Percentiles rank a stretch among this genome's conserved stretches.
phyloP scores from a whole-genome alignment of 2,797 vertebrate genomes.

The Betta splendens region DNA sequence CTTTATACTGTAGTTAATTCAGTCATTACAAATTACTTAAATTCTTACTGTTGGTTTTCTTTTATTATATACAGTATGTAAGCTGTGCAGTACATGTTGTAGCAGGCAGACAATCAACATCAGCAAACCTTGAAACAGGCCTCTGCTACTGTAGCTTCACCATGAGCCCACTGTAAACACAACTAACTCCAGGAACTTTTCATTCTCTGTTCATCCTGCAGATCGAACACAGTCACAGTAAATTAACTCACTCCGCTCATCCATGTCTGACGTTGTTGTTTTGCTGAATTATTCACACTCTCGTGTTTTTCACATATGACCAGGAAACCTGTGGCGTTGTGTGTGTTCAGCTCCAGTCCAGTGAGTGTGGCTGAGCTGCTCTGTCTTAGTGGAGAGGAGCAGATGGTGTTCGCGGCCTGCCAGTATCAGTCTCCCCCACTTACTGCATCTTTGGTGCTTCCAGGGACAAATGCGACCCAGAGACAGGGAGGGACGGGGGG shows the following conservation, averaged over 20 bases:
- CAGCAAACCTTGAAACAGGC: too few species aligned
- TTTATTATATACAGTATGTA: too few species aligned
- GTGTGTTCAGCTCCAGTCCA: slow-evolving; percentile 6
- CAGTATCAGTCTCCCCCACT: slow-evolving; percentile 48
- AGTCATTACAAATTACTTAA: too few species aligned
- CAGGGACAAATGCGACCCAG: slow-evolving; percentile 25
- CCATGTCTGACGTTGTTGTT: background rate
- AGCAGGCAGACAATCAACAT: too few species aligned
- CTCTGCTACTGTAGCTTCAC: too few species aligned
- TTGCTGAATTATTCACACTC: background rate
- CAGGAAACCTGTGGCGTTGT: slow-evolving; percentile 13
- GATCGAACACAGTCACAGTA: background rate
- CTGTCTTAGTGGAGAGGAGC: slow-evolving; percentile 47
- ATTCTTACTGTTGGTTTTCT: too few species aligned
- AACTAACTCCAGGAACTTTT: background rate
- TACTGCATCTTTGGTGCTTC: slow-evolving; percentile 46
- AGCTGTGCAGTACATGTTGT: too few species aligned
- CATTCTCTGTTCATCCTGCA: background rate
- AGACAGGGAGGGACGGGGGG: slow-evolving; percentile 12
- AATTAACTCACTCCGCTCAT: background rate
- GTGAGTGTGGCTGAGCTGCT: slow-evolving; percentile 17
- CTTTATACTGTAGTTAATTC: too few species aligned
- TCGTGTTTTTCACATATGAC: background rate
- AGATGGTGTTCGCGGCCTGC: slow-evolving; percentile 62
- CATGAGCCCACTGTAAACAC: too few species aligned